Conservation (phyloP, 2,888 invertebrate species). For the Trissolcus japonicus region DNA sequence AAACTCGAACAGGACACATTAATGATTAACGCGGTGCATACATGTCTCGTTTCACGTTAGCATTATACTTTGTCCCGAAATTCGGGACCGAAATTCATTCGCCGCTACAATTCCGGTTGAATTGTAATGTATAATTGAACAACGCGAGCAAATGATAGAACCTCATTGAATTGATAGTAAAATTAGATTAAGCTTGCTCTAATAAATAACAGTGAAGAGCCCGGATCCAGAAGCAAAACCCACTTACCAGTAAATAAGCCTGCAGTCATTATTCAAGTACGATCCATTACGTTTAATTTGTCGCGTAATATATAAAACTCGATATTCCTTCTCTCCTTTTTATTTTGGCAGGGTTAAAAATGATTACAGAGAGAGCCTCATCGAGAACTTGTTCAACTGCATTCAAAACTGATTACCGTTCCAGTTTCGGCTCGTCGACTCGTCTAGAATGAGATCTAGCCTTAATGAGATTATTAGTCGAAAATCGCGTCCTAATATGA, state of each 20-base stretch:
- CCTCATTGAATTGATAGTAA: constrained; percentile 29
- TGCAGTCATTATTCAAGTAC: constrained; percentile 1
- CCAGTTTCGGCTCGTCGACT: constrained; percentile 49
- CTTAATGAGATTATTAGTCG: constrained; percentile 56
- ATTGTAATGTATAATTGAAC: constrained; percentile 44
- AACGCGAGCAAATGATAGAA: constrained; percentile 22
- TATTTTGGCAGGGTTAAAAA: background rate
- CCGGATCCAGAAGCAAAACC: constrained; percentile 1
- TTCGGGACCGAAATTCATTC: constrained; percentile 14
- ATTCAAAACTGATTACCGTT: constrained; percentile 29
- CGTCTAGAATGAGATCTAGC: constrained; percentile 53
- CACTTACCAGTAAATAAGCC: constrained; percentile 2
- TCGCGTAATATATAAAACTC: background rate
- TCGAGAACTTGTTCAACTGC: constrained; percentile 28
- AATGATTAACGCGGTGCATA: constrained; percentile 11
- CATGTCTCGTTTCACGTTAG: constrained; percentile 24
- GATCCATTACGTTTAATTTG: constrained; percentile 1
- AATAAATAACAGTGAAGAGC: constrained; percentile 21
- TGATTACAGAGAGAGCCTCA: background rate
- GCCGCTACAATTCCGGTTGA: constrained; percentile 18
- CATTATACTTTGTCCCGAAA: constrained; percentile 24
- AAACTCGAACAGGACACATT: constrained; percentile 5
- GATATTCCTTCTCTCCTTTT: no score
- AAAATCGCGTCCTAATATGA: constrained; percentile 54
- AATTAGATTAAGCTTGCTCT: constrained; percentile 33